Evolutionary conservation across 2,797 vertebrate species (phyloP), one percentile per base, ranked within the genome.

Genomic region (Sardinella longiceps): DNA sequence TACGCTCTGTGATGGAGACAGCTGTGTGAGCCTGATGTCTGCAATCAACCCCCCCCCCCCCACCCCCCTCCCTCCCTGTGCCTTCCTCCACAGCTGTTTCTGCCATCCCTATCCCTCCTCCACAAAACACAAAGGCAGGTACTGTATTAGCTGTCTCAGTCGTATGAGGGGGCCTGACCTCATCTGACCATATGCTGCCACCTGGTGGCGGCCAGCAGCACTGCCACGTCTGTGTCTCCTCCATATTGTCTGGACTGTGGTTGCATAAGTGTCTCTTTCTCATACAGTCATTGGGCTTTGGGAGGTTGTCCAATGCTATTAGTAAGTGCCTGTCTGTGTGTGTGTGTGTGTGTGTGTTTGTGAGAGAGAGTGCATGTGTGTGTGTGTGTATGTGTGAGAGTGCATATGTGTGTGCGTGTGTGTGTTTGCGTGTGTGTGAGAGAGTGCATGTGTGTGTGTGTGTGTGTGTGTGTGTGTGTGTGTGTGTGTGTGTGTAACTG

Each of bases 101-200:
- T 92, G 5, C 93, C 93, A 88, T 94, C 93, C 91, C 92, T 95
- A 91, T 90, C 91, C 91, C 95, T 93, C 89, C 87, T 91, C 90
- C 88, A 90, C 94, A 94, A 92, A 96, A 94, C 92, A 91, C 90
- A 94, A 93, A 96, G 95, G 93, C 95, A 96, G 95, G 95, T 94
- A 94, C 95, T 94, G 94, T 95, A 93, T 88, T 45, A 82, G 80
- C 81, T 88, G 70, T 77, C 84, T 88, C 85, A 84, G 85, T 88
- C 87, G 89, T 46, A 77, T 84, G 83, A 86, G 87, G 86, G 85
- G 86, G 85, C 89, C 88, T 89, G 80, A 82, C 90, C 88, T 89
- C 81, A 39, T 80, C 77, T 82, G 86, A 81, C 85, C 85, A 84
- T 84, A 53, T 80, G 86, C 86, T 86, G 81, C 82, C 84, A 70